Percentiles rank a stretch among this genome's conserved stretches.
Evolutionary conservation across 2,113 vertebrate genomes (phyloP).

Genomic region (Pterocles orientalis): DNA sequence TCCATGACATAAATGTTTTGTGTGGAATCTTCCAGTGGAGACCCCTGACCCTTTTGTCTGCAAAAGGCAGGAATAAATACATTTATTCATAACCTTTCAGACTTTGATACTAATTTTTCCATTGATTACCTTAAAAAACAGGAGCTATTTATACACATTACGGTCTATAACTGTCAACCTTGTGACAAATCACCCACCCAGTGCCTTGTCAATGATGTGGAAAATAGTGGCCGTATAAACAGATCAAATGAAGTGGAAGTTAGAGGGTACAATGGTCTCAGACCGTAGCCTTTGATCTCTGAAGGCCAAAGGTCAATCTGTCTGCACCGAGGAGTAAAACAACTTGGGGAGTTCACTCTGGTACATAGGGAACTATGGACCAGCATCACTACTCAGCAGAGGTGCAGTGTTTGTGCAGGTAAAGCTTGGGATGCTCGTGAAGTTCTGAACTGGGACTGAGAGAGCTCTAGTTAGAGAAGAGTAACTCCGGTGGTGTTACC

Average conservation of each 20-base stretch:
- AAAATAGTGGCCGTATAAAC: conserved; percentile 55
- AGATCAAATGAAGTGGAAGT: conserved; percentile 52
- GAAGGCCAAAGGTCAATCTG: conserved; percentile 23
- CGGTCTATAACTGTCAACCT: conserved; percentile 1
- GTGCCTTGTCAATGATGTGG: conserved; percentile 46
- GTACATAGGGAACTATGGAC: fast-evolving
- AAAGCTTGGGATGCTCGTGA: not conserved
- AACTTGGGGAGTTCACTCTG: not conserved
- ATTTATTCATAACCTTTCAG: not conserved
- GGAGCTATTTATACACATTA: conserved; percentile 39
- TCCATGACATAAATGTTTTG: not conserved
- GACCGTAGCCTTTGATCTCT: not conserved
- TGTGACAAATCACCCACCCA: conserved; percentile 37
- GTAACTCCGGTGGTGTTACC: not conserved
- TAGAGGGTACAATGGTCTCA: not conserved
- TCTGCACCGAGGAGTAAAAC: not conserved
- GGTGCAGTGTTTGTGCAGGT: not conserved
- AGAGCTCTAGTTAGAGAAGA: not conserved
- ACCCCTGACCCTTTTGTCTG: not conserved
- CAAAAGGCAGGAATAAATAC: not conserved
- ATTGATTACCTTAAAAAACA: conserved; percentile 30
- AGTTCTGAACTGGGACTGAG: not conserved
- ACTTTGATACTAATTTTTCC: conserved; percentile 17
- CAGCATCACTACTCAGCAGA: not conserved
- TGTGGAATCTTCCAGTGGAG: not conserved